A percentile compares a stretch with the other conserved stretches of the same genome.
Evolutionary conservation across 37 sponge, comb jelly and placozoan species (phyloP).

Genomic region (Spongilla lacustris): DNA sequence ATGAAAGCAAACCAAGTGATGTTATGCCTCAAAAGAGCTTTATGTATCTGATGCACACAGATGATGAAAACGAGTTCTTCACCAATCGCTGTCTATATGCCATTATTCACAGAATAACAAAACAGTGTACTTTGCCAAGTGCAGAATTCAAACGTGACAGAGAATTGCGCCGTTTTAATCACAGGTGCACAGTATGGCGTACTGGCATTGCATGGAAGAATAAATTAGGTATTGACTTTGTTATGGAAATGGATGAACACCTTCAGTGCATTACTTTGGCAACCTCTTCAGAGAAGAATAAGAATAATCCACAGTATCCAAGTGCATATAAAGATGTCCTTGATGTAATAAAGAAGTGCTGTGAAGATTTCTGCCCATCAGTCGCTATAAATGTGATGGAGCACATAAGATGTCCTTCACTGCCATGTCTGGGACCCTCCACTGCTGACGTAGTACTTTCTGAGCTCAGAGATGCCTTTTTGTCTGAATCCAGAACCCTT

Average conservation of each 20-base stretch:
- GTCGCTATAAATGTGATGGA: background rate
- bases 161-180: background rate
- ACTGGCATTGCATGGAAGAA: constrained; percentile 25
- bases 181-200: constrained; percentile 26
- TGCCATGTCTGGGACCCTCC: background rate
- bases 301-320: background rate
- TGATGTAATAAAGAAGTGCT: background rate
- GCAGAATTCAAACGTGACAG: background rate
- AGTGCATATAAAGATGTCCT: background rate
- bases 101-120: constrained; percentile 21
- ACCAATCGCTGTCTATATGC: constrained; percentile 33
- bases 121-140: constrained; percentile 3
- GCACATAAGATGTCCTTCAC: background rate
- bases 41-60: background rate
- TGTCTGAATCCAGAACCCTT: background rate
- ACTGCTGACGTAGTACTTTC: background rate
- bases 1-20: background rate
- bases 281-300: background rate
- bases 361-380: background rate
- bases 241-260: constrained; percentile 13
- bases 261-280: background rate
- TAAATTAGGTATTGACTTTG: background rate
- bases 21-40: background rate
- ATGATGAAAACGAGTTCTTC: background rate
- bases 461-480: background rate